A percentile compares a stretch with the other conserved stretches of the same genome.
These are phyloP conservation scores for Neogobius melanostomus DNA, from an alignment of 2,113 vertebrate genomes.

Conservation along the genomic window DNA sequence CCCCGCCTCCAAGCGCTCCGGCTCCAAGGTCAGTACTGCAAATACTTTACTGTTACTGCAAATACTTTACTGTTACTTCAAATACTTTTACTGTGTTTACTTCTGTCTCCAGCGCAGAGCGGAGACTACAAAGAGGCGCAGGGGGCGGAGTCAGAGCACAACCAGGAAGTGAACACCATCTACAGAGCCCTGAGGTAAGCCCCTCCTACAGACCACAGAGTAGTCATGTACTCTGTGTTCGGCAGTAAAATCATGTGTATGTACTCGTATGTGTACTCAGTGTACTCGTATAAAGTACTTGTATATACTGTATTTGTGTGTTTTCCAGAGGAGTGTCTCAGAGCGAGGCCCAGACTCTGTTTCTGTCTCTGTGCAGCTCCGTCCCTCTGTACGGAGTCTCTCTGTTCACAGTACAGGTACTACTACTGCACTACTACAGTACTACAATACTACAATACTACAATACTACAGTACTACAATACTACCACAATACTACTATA, in stretches of 20 bases:
- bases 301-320: conserved; percentile 2
- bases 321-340: conserved; percentile 81
- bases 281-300: background rate
- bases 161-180: conserved; percentile 14
- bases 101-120: conserved; percentile 1
- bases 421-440: conserved; percentile 50
- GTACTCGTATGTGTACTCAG: too few species aligned
- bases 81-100: background rate
- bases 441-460: too few species aligned
- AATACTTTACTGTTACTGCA: too few species aligned
- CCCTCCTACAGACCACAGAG: background rate
- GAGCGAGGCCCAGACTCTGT: conserved; percentile 84
- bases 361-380: conserved; percentile 83
- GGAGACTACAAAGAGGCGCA: background rate
- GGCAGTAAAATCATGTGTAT: background rate
- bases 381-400: conserved; percentile 94
- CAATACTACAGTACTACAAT: too few species aligned
- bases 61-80: conserved; percentile 30
- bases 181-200: conserved; percentile 23
- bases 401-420: conserved; percentile 53
- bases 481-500: too few species aligned
- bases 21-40: conserved; percentile 78
- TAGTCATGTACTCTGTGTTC: background rate
- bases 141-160: background rate
- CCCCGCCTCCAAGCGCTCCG: conserved; percentile 83